Base-by-base conservation (phyloP, 2,888 invertebrate species). In the Sinotaia quadrata region DNA sequence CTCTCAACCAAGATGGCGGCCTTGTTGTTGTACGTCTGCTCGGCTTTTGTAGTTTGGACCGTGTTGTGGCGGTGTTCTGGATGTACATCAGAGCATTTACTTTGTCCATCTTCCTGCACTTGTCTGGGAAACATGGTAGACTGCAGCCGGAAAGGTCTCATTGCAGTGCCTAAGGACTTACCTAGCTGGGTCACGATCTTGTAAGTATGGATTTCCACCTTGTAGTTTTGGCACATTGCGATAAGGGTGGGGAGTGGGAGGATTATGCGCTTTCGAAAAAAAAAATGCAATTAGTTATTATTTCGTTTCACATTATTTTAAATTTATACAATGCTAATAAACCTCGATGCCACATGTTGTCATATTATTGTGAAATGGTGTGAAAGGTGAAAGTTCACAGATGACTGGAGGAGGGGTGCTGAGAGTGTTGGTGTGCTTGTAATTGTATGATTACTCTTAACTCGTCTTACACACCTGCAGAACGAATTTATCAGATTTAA, bases 141-240 rank as follows among this genome's bases (percentile, higher is more conserved):
- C 89, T 95, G 94, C 90, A 92, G 92, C 78, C 92, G 91, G 84
- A 91, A 91, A 85, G 92, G 92, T 87, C 91, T 94, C 84, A 90
- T 90, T 78, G 90, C 91, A 81, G 91, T 94, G 87, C 94, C 94
- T 78, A 90, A 87, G 71, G 89, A 92, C 89, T 90, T 94, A 87
- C 94, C 94, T 71, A 90, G 90, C 89, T 94, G 94, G 93, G 92
- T 93, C 87, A 91, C 92, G 89, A 91, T 91, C 85, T 91, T 94
- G 92, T 94, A 92, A 92, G 91, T 91, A 85, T 66, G 37, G 21
- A 27, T 24, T 54, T 36, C 47, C 60, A 59, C 49, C 58, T 61
- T 41, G 41, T 41, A 54, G 49, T 65, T 68, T 59, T 69, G 63
- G 65, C 56, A 36, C 58, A 58, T 27, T 24, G 24, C 58, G 44